A percentile compares a stretch with the other conserved stretches of the same genome.
phyloP scores from a whole-genome alignment of 1,140 invertebrate genomes.

The Yoshiicerus persimilis region DNA sequence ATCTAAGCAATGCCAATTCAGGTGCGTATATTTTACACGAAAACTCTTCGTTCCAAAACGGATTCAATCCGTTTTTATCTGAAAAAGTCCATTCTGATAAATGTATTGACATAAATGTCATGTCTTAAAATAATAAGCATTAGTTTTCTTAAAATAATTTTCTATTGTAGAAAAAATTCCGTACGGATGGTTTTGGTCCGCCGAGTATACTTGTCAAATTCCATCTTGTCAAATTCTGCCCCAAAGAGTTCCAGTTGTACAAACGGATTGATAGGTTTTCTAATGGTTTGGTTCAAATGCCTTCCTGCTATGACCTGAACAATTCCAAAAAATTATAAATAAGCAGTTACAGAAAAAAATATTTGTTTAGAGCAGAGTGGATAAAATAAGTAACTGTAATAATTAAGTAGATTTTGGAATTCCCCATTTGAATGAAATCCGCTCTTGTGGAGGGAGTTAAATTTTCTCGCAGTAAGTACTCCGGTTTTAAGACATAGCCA shows the following conservation, averaged over 20 bases:
- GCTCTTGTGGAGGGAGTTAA: background rate
- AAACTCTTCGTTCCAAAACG: constrained; percentile 88
- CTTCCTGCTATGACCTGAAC: constrained; percentile 79
- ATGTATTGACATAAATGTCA: too few species aligned
- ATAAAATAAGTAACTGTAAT: too few species aligned
- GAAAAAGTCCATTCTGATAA: too few species aligned
- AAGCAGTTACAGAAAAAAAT: too few species aligned
- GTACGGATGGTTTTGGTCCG: constrained; percentile 81
- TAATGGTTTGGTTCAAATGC: constrained; percentile 82
- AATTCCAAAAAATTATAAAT: too few species aligned
- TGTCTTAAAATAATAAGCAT: too few species aligned
- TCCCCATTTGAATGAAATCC: background rate
- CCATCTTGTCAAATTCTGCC: constrained; percentile 73
- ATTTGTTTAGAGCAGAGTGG: too few species aligned
- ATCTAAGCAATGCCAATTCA: constrained; percentile 83
- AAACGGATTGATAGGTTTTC: constrained; percentile 89
- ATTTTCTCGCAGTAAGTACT: constrained; percentile 54
- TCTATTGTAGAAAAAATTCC: constrained; percentile 53
- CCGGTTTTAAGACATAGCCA: constrained; percentile 74
- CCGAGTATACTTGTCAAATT: constrained; percentile 55
- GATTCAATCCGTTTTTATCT: constrained; percentile 97
- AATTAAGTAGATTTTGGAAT: background rate
- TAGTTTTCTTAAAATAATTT: too few species aligned
- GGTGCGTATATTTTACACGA: constrained; percentile 88
- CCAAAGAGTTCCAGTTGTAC: constrained; percentile 93